Base-by-base conservation (phyloP, 2,888 invertebrate species). In the Nemotelus pantherinus region DNA sequence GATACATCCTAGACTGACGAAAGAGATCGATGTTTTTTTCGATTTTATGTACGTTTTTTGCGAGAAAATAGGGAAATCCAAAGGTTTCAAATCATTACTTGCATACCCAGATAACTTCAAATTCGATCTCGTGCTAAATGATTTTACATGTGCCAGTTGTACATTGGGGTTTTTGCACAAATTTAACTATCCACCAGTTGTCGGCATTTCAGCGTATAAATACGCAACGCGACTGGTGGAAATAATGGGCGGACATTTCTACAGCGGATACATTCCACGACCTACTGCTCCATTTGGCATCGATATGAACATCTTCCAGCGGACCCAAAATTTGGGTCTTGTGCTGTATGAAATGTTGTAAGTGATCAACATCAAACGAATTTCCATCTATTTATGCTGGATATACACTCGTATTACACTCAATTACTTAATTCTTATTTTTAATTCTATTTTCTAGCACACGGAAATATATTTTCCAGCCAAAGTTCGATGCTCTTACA, bases 111-210 rank as follows among this genome's bases (percentile, higher is more conserved):
- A 82, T 53, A 80, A 83, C 77, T 84, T 83, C 74, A 82, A 83
- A 71, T 84, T 85, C 76, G 85, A 85, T 79, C 60, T 83, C 3
- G 82, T 85, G 10, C 77, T 85, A 2, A 78, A 82, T 9, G 85
- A 85, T 72, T 77, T 83, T 39, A 82, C 82, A 1, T 53, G 79
- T 2, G 82, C 82, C 1, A 76, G 80, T 2, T 84, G 84, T 76
- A 70, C 84, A 1, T 77, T 82, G 63, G 83, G 83, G 9, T 76
- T 85, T 2, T 81, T 85, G 2, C 82, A 83, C 58, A 82, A 83
- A 65, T 86, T 85, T 72, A 81, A 82, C 4, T 81, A 82, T 71
- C 83, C 84, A 10, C 83, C 84, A 2, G 78, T 82, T 0, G 79
- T 85, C 2, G 83, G 81, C 3, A 77, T 83, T 3, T 80, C 80